These are phyloP conservation scores for Cataglyphis rosenhaueri DNA, from an alignment of 2,888 invertebrate genomes.

Conservation along the genomic window DNA sequence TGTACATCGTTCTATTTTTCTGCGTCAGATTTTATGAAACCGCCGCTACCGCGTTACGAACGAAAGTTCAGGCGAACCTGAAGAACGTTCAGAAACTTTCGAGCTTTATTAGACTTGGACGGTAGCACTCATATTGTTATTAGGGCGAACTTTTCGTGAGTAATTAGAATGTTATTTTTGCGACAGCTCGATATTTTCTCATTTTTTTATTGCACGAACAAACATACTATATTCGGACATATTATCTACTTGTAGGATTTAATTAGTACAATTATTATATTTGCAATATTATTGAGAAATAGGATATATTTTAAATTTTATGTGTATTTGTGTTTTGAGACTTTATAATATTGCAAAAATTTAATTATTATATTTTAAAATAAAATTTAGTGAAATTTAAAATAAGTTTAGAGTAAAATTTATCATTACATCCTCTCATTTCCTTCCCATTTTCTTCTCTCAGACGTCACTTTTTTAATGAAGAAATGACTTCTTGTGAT, in stretches of 20 bases:
- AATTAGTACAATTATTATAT: conserved; percentile 25
- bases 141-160: conserved; percentile 57
- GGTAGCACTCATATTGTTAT: conserved; percentile 61
- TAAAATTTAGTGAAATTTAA: background rate
- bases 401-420: background rate
- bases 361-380: background rate
- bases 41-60: conserved; percentile 29
- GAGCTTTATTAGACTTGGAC: conserved; percentile 66
- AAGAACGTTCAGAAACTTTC: conserved; percentile 65
- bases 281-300: background rate
- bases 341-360: background rate
- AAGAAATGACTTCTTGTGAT: background rate
- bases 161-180: conserved; percentile 60
- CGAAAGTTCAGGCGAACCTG: conserved; percentile 51
- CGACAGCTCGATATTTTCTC: background rate
- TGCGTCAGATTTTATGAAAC: conserved; percentile 68
- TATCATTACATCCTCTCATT: background rate
- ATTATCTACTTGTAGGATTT: background rate
- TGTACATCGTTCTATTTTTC: conserved; percentile 61
- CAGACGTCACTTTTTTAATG: background rate
- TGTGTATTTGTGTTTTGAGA: background rate
- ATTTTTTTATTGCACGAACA: background rate
- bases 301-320: background rate
- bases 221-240: background rate
- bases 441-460: too few relatives aligned